phyloP scores from a whole-genome alignment of 2,113 vertebrate genomes.

The Chamaea fasciata region DNA sequence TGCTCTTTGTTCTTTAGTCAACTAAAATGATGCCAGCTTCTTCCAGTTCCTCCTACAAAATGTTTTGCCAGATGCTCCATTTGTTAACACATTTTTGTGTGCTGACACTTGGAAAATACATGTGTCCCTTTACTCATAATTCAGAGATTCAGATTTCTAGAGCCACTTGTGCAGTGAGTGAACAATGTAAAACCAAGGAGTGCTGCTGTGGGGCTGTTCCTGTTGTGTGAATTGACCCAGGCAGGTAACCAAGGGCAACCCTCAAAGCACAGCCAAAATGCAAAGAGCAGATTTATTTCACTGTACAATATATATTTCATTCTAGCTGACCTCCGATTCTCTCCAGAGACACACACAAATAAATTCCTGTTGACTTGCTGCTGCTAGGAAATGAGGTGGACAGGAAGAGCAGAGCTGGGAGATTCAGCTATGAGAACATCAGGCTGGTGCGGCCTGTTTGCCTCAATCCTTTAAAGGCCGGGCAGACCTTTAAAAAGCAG shows the following conservation, averaged over 20 bases:
- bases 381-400: neutral
- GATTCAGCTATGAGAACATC: neutral
- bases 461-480: conserved; percentile 18
- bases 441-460: neutral
- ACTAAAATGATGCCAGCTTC: neutral
- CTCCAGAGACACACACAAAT: neutral
- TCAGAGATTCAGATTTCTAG: neutral
- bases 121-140: neutral
- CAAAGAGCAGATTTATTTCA: neutral
- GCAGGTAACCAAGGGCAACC: neutral
- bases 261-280: neutral
- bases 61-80: neutral
- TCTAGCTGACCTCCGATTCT: neutral
- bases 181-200: neutral
- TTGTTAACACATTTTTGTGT: neutral
- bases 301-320: neutral
- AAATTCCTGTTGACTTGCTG: neutral
- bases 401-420: neutral
- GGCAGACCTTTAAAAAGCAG: neutral
- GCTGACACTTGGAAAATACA: neutral
- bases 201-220: neutral
- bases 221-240: neutral
- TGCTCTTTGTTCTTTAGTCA: neutral
- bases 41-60: neutral
- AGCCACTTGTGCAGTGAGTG: neutral